Evolutionary conservation across 1,140 invertebrate genomes (phyloP).

Genomic region (Chrysomallon squamiferum): DNA sequence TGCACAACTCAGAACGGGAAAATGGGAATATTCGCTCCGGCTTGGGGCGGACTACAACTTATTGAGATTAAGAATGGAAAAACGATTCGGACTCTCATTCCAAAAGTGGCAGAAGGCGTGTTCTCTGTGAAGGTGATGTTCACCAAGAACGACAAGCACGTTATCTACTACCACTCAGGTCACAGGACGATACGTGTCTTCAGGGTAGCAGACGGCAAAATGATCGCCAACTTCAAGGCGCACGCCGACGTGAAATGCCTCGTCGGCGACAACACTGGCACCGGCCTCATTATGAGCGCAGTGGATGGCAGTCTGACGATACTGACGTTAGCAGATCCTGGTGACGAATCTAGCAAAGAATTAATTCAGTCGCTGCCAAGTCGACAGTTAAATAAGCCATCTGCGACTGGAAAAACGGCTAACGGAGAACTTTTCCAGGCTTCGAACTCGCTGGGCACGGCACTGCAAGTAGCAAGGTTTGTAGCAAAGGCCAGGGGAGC

Average conservation of each 20-base stretch:
- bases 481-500: constrained; percentile 53
- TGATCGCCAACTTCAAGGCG: constrained; percentile 91
- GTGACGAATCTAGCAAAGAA: constrained; percentile 47
- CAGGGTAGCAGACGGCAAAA: constrained; percentile 83
- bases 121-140: constrained; percentile 95
- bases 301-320: constrained; percentile 93
- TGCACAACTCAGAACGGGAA: constrained; percentile 68
- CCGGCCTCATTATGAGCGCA: constrained; percentile 83
- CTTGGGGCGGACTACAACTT: constrained; percentile 85
- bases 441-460: constrained; percentile 48
- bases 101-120: constrained; percentile 89
- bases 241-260: constrained; percentile 90
- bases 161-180: constrained; percentile 95
- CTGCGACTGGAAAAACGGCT: constrained; percentile 17
- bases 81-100: constrained; percentile 87
- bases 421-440: constrained; percentile 36
- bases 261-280: constrained; percentile 80
- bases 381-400: constrained; percentile 21
- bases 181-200: constrained; percentile 91
- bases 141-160: constrained; percentile 92
- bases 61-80: constrained; percentile 68
- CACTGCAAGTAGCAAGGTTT: constrained; percentile 56
- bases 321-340: constrained; percentile 86
- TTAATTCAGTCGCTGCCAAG: constrained; percentile 51
- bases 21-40: constrained; percentile 90